A percentile compares a stretch with the other conserved stretches of the same genome.
Evolutionary conservation across 2,888 invertebrate genomes (phyloP).

Genomic region (Neoitamus cyanurus): DNA sequence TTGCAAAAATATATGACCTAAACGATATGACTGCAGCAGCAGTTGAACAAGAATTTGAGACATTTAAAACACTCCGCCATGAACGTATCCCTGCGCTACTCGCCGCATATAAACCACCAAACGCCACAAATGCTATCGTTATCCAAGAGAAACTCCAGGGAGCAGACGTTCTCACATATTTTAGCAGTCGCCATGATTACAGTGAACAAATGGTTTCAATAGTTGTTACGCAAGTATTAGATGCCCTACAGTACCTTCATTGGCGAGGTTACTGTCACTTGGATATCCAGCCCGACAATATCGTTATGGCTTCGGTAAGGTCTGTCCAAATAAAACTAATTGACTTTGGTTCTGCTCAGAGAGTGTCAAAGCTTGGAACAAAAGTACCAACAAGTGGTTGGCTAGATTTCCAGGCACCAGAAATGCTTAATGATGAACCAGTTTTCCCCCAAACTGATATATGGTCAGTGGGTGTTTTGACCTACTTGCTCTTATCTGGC

Average conservation of each 20-base stretch:
- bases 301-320: constrained; percentile 89
- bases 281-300: constrained; percentile 93
- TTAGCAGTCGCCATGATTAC: constrained; percentile 89
- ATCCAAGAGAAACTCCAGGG: constrained; percentile 89
- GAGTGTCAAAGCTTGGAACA: constrained; percentile 82
- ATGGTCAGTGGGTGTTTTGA: constrained; percentile 93
- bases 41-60: constrained; percentile 85
- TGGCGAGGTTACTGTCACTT: constrained; percentile 92
- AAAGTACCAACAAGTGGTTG: constrained; percentile 74
- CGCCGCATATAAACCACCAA: constrained; percentile 77
- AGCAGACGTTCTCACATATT: constrained; percentile 88
- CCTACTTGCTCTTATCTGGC: constrained; percentile 93
- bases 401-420: constrained; percentile 85
- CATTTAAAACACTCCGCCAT: constrained; percentile 83
- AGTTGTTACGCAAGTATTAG: constrained; percentile 86
- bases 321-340: constrained; percentile 89
- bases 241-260: constrained; percentile 93
- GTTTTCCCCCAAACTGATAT: constrained; percentile 93
- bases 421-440: constrained; percentile 87
- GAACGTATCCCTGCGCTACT: constrained; percentile 85
- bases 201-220: constrained; percentile 91
- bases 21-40: constrained; percentile 74
- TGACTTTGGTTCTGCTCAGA: constrained; percentile 90
- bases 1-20: constrained; percentile 84
- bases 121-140: constrained; percentile 76